Evolutionary conservation across 37 sponge, comb jelly and placozoan species (phyloP), one percentile per base, ranked within the genome.

Genomic region (Cladorhizidae sp.): DNA sequence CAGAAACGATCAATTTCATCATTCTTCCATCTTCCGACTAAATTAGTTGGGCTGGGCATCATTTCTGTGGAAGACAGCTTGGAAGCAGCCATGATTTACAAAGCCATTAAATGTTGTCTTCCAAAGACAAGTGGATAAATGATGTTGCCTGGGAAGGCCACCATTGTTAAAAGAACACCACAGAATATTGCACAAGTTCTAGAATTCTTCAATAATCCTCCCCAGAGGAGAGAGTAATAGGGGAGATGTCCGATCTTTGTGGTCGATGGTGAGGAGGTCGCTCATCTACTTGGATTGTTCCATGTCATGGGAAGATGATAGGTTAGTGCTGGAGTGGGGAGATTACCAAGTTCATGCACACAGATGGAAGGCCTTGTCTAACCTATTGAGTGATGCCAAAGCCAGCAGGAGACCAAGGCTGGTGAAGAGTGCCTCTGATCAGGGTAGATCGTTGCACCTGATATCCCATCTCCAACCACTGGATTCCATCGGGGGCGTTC

Each of bases 21-120:
- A 29, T 78, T 72, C 49, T 70, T 85, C 64, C 70, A 85, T 33
- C 86, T 33, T 17, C 62, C 15, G 6, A 32, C 21, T n/a, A 35
- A 7, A 25, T 41, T 33, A 6, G 84, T 78, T 7, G 89, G 89
- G 17, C 55, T 88, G 35, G 89, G 79, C 32, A 73, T 88, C 7
- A 56, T 43, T 9, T 56, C 67, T 33, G 20, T 85, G 20, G 75
- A 74, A 37, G 81, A 87, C 43, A 33, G 49, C 1, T 39, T 70
- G 1, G 9, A 40, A 11, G n/a, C n/a, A 37, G 32, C 40, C 61
- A 33, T 15, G 52, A 65, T 6, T 12, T n/a, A 3, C 28, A 56
- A 38, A 2, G 3, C 21, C 32, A 18, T 2, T 17, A 50, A 21
- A 65, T 52, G 21, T 37, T 79, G 17, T 31, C 67, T 22, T 64